Conservation (phyloP, 2,797 vertebrate species). For the Xerus rutilus region DNA sequence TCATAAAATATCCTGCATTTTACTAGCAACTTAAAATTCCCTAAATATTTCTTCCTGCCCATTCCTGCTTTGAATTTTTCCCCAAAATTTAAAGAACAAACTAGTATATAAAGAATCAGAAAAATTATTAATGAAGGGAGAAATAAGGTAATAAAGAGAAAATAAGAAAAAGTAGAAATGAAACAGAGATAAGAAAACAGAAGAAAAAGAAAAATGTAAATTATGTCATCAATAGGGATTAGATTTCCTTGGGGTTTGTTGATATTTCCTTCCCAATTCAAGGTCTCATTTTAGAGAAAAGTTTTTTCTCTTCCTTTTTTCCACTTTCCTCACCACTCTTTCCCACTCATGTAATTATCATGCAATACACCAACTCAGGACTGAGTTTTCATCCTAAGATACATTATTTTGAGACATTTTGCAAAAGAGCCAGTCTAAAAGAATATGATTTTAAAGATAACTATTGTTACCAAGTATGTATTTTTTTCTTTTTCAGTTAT, state of each 20-base stretch:
- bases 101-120: neutral
- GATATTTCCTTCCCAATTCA: neutral
- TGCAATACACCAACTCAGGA: neutral
- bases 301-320: neutral
- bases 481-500: neutral
- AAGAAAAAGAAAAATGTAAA: neutral
- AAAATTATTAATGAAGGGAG: neutral
- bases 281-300: neutral
- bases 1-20: neutral
- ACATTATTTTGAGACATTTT: neutral
- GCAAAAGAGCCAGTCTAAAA: neutral
- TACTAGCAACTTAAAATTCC: neutral
- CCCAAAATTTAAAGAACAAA: neutral
- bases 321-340: neutral
- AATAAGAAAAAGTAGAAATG: neutral
- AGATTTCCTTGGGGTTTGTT: neutral
- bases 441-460: neutral
- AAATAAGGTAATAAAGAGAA: neutral
- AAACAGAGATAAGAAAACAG: neutral
- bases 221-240: neutral
- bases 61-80: neutral
- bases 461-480: neutral
- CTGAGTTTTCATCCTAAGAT: constrained; percentile 3
- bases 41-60: neutral
- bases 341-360: neutral